Base-by-base conservation (phyloP, 2,797 vertebrate species). In the Protonibea diacanthus region DNA sequence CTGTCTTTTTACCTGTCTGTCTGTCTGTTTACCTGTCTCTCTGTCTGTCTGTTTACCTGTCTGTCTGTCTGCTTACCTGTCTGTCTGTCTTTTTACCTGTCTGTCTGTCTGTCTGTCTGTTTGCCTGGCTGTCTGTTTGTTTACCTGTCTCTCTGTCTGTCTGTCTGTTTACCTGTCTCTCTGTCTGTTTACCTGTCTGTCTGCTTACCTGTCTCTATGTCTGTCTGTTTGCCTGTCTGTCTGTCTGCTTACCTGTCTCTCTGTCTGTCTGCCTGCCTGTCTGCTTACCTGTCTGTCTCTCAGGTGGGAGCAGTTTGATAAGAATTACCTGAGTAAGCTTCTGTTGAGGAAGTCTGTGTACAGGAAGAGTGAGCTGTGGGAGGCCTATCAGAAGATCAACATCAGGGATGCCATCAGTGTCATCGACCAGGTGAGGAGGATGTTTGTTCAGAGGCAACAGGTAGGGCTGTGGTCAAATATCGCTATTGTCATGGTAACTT, bases 231-330 rank as follows among this genome's bases (percentile, higher is more conserved):
- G 6, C 29, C 29, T 27, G 4, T 27, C n/a, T 20, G 4, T 21
- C 6, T 59, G 29, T 7, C 29, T 27, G 27, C 5, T 5, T 60
- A 29, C 15, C 14, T 33, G 0, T 4, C n/a, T n/a, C n/a, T n/a
- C 20, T 45, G 0, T 45, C 15, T 21, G 1, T n/a, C 13, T 48
- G 3, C 11, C 38, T 59, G 1, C 7, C 17, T 47, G 1, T 29
- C 18, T 11, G 0, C 40, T 5, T 48, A 2, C 40, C n/a, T 81
- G 2, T 73, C 65, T 25, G 0, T 51, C 61, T 6, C 68, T 25
- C 87, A 99, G 98, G 91, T 99, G 97, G 97, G 97, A 99, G 71
- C 97, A 99, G 89, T 99, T 99, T 75, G 98, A 99, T 91, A 98
- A 98, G 95, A 98, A 97, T 82, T 98, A 99, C 88, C 95, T 99